Conservation (phyloP, 2,797 vertebrate genomes). For the Pampus argenteus region DNA sequence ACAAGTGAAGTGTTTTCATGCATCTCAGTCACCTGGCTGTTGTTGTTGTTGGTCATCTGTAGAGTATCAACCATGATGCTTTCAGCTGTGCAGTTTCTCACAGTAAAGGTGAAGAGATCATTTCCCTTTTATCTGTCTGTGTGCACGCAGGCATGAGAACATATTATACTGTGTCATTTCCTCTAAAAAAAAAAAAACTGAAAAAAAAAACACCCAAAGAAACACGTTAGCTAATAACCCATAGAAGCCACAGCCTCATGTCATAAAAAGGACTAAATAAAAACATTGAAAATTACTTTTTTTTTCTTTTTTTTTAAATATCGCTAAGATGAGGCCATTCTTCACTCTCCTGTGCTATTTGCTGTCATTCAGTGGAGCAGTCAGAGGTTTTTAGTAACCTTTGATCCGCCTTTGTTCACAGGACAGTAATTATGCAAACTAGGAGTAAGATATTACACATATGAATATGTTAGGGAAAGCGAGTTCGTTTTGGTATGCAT, state of each 20-base stretch:
- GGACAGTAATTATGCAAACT: conserved; percentile 11
- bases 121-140: neutral
- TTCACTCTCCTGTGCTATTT: too few species aligned
- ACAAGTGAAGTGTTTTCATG: conserved; percentile 7
- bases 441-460: neutral
- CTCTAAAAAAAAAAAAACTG: neutral
- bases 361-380: neutral
- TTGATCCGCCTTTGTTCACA: neutral
- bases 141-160: too few species aligned
- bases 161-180: neutral
- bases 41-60: neutral
- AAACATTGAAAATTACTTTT: neutral
- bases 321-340: too few species aligned
- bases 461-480: neutral
- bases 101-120: neutral
- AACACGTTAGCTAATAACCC: neutral
- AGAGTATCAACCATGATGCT: neutral
- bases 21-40: neutral
- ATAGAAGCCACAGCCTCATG: neutral
- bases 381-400: neutral
- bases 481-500: neutral
- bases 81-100: conserved; percentile 3
- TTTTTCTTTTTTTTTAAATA: too few species aligned
- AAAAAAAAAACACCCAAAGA: too few species aligned
- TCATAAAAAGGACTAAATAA: neutral